Base-by-base conservation (phyloP, 1,140 invertebrate genomes). In the Aphis craccivora region DNA sequence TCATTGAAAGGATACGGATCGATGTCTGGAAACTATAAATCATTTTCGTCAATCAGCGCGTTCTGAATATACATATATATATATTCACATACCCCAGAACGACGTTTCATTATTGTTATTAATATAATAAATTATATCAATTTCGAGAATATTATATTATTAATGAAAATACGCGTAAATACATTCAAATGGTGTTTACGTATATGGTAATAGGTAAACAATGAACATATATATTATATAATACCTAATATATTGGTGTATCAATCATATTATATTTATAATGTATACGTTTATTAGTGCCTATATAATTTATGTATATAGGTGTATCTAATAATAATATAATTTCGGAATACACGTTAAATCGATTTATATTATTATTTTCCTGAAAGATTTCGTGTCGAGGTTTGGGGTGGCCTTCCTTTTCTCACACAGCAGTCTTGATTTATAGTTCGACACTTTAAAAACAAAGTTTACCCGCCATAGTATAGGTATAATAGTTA, bases 391-490 rank as follows among this genome's bases (percentile, higher is more conserved):
- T 55, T 55, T 55, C 51, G n/a, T 23, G 25, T 48, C 11, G 35
- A 55, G 23, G 9, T 11, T 30, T 35, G 7, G 14, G 8, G 86
- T 43, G 30, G 14, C 43, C 6, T 87, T 37, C 23, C 1, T 87
- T 45, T 48, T n/a, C 45, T n/a, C 35, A 48, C 30, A 51, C 35
- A 22, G n/a, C 30, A 45, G 22, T 89, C n/a, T 23, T 55, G 53
- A 89, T 89, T 89, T 55, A 89, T 89, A 37, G 22, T 55, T 55
- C 11, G 35, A 89, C 25, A 89, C 51, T 89, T 89, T 55, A 25
- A 89, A 89, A 89, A 89, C 88, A 89, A 89, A 89, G 51, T 89
- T 89, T 40, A 89, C 51, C 51, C 51, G 9, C 55, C 30, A 9
- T 30, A 37, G 18, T 51, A 25, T n/a, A 55, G 22, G 51, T 40